Base-by-base conservation (phyloP, 2,113 vertebrate genomes). In the Lampris megalopsis region DNA sequence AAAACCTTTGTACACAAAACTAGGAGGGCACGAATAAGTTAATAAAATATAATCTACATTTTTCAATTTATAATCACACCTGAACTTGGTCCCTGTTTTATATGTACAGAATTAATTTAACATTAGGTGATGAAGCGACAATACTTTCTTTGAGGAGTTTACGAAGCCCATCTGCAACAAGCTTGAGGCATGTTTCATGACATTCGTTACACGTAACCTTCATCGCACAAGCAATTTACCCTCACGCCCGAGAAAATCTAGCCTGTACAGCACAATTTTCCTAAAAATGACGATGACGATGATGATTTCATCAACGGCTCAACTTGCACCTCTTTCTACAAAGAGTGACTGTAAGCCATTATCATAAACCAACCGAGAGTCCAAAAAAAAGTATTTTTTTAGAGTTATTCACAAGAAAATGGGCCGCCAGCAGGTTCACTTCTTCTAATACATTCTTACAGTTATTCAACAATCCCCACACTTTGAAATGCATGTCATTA, bases 21-120 rank as follows among this genome's bases (percentile, higher is more conserved):
- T n/a, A 8, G 85, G 75, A 74, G 73, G 87, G 89, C 81, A 86
- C 91, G 84, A 93, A 94, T 93, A 94, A 93, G 86, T 94, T 93
- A 93, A 93, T 94, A 93, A 94, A 94, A 94, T 93, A 94, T 89
- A 93, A 84, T 93, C 87, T 93, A 89, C 85, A 90, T 86, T 87
- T 94, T 77, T 91, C 80, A 91, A 91, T 91, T 92, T 90, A 91
- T 88, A 92, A 93, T 83, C 77, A 92, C 89, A 92, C 89, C 89
- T 91, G 89, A 92, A 90, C 82, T 91, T 93, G 93, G 92, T 93
- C 93, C 92, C 87, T 75, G 82, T 88, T 92, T 57, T 78, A 86
- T 80, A 79, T 24, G 24, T 83, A 85, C 69, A 82, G 48, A 81
- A 85, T 45, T 81, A 49, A 83, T 73, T 84, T 59, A 60, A 80